These are phyloP conservation scores for Anadara kagoshimensis DNA, from an alignment of 1,140 invertebrate genomes.

Conservation along the genomic window DNA sequence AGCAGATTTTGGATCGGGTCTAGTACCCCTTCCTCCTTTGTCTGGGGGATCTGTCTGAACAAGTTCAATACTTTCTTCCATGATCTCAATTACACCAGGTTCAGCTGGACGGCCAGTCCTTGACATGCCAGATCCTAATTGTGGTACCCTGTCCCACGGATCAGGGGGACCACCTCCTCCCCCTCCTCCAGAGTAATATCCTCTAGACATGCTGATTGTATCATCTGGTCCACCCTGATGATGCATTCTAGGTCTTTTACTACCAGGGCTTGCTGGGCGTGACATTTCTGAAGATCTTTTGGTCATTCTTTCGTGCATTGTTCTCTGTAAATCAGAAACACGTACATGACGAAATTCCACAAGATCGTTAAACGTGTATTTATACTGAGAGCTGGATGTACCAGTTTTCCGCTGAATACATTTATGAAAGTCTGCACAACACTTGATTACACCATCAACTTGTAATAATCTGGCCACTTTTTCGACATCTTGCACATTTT, in stretches of 20 bases:
- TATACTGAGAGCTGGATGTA: constrained; percentile 3
- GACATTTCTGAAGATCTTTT: constrained; percentile 7
- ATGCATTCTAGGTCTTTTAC: constrained; percentile 7
- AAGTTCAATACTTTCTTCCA: constrained; percentile 37
- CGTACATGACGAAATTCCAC: constrained; percentile 19
- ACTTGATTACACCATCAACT: constrained; percentile 41
- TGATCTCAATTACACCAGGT: constrained; percentile 34
- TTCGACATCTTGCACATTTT: constrained; percentile 38
- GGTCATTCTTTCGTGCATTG: constrained; percentile 3
- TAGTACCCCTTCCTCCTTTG: constrained; percentile 12
- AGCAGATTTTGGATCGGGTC: constrained; percentile 6
- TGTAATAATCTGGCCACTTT: constrained; percentile 38
- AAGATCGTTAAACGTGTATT: constrained; percentile 9
- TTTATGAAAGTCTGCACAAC: constrained; percentile 40
- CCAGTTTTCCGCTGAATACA: constrained; percentile 22
- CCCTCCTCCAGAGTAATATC: neutral
- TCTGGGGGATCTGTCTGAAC: constrained; percentile 29
- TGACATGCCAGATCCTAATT: neutral
- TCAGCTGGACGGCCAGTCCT: constrained; percentile 3
- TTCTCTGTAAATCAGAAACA: constrained; percentile 14
- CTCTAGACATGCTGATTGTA: neutral
- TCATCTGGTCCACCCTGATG: neutral
- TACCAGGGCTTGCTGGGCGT: constrained; percentile 6
- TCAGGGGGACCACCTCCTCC: neutral
- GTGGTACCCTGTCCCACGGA: constrained; percentile 1